Base-by-base conservation (phyloP, 2,888 invertebrate species). In the Julus scanicus region DNA sequence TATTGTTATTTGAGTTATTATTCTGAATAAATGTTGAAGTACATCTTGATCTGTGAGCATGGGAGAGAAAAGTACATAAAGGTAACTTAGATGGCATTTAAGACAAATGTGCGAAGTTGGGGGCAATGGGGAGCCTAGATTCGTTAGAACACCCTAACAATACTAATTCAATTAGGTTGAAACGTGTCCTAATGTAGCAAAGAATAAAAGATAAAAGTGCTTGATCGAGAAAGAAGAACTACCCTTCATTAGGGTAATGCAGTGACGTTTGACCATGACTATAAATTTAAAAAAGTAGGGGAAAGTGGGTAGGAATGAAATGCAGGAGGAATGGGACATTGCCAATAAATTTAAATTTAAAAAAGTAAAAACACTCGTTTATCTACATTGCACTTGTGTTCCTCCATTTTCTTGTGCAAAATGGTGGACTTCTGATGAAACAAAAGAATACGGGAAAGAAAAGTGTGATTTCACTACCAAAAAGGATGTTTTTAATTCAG, bases 151-250 rank as follows among this genome's bases (percentile, higher is more conserved):
- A n/a, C 20, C 71, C 71, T 29, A 71, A 71, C 71, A 29, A 71
- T 71, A 29, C 71, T 71, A 71, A 71, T 71, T 71, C 71, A 71
- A 71, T 71, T 71, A 71, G 71, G 29, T 71, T 71, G 71, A 29
- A 29, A 71, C 71, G 71, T 71, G 71, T 71, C 71, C 71, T 29
- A 71, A 71, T 71, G 29, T 71, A 29, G 71, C 71, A 6, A 71
- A 71, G 71, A 71, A 71, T 71, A 29, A 29, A n/a, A 29, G 29
- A 71, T 29, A 71, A 63, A 63, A 71, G n/a, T 71, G 11, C 71
- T 71, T 71, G 71, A 71, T 71, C 29, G 71, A 71, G 20, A 9
- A 71, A 71, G 71, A n/a, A 29, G 29, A 20, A 20, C 29, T n/a
- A 71, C 71, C 71, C 71, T 71, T 71, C 71, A 20, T 71, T 29